A percentile compares a stretch with the other conserved stretches of the same genome.
Conservation (phyloP, 2,113 vertebrate species). For the Oreotragus oreotragus region DNA sequence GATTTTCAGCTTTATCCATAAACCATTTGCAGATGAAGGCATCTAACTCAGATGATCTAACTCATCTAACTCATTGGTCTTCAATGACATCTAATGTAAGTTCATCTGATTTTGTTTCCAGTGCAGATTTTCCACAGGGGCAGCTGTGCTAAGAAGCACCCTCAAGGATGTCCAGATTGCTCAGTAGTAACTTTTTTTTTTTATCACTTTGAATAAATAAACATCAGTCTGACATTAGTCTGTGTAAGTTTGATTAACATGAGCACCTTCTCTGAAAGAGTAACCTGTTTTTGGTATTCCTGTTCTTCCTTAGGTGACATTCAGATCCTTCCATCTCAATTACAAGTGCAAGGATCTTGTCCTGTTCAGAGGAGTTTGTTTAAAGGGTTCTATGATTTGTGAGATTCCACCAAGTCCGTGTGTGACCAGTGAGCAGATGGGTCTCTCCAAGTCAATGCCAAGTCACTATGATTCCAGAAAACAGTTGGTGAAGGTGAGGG, state of each 20-base stretch:
- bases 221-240: background rate
- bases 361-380: background rate
- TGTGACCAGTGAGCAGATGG: background rate
- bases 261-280: background rate
- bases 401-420: background rate
- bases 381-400: background rate
- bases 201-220: background rate
- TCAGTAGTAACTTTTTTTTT: background rate
- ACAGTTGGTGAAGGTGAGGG: no score
- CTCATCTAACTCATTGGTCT: no score
- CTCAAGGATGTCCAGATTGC: background rate
- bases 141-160: background rate
- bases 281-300: background rate
- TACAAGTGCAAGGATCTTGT: background rate
- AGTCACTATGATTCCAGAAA: background rate
- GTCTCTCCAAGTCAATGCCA: background rate
- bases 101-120: background rate
- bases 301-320: background rate
- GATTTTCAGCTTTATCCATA: background rate
- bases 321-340: background rate
- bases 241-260: background rate
- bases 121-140: background rate
- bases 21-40: background rate
- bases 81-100: background rate
- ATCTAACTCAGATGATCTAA: background rate